These are phyloP conservation scores for Apis dorsata DNA, from an alignment of 1,140 invertebrate species.

Conservation along the genomic window DNA sequence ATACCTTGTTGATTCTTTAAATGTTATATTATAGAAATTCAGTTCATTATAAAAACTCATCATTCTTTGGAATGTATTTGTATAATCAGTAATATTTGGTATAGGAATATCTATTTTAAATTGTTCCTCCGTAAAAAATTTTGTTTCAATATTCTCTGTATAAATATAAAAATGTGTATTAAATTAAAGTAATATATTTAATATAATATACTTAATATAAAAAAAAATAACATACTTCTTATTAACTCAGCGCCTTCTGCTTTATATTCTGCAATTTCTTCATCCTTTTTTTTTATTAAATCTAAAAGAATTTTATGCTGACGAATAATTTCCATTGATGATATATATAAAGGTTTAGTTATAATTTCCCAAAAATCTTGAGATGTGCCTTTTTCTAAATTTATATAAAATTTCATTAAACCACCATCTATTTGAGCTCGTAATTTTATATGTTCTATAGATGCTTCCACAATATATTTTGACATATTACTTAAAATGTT, in stretches of 20 bases:
- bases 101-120: slow-evolving; percentile 39
- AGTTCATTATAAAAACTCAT: slow-evolving; percentile 49
- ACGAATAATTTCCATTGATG: slow-evolving; percentile 60
- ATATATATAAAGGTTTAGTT: slow-evolving; percentile 67
- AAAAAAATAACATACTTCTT: slow-evolving; percentile 61
- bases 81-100: slow-evolving; percentile 21
- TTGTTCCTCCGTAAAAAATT: slow-evolving; percentile 65
- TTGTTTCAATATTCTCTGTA: slow-evolving; percentile 71
- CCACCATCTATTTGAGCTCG: slow-evolving; percentile 60
- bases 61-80: slow-evolving; percentile 46
- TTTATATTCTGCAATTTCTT: slow-evolving; percentile 75
- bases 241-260: slow-evolving; percentile 71
- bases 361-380: slow-evolving; percentile 68
- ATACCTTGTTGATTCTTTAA: slow-evolving; percentile 30
- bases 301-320: slow-evolving; percentile 65
- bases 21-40: neutral
- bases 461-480: slow-evolving; percentile 46
- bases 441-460: slow-evolving; percentile 62
- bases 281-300: slow-evolving; percentile 72
- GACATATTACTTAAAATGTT: slow-evolving; percentile 64
- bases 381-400: slow-evolving; percentile 64
- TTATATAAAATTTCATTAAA: slow-evolving; percentile 69
- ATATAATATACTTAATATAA: neutral
- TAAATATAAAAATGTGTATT: slow-evolving; percentile 14
- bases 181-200: neutral